Percentiles rank a stretch among this genome's conserved stretches.
Conservation (phyloP, 2,888 invertebrate genomes). For the Melanostoma mellinum region DNA sequence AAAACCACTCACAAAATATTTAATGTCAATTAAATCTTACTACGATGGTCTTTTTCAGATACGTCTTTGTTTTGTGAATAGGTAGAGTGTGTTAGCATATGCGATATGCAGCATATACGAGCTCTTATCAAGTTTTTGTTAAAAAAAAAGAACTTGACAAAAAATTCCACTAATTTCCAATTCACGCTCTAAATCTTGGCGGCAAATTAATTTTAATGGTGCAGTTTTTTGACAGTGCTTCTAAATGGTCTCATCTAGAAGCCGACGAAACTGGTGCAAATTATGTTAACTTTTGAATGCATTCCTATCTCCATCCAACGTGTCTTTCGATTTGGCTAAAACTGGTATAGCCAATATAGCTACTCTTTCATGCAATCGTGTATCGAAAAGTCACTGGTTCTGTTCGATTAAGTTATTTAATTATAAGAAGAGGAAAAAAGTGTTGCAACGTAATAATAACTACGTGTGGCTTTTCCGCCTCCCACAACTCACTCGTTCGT, state of each 20-base stretch:
- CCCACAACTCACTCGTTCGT: constrained; percentile 8
- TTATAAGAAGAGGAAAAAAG: too few relatives aligned
- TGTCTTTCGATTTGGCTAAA: too few relatives aligned
- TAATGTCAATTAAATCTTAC: constrained; percentile 23
- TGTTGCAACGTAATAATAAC: too few relatives aligned
- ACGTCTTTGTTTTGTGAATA: neutral
- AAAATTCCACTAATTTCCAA: constrained; percentile 28
- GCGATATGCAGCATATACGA: constrained; percentile 17
- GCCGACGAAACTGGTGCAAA: too few relatives aligned
- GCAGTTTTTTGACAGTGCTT: constrained; percentile 2
- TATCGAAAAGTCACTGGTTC: too few relatives aligned
- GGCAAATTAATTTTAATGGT: constrained; percentile 1
- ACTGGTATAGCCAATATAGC: too few relatives aligned
- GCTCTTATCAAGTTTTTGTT: constrained; percentile 17
- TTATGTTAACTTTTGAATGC: too few relatives aligned
- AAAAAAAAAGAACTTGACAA: neutral
- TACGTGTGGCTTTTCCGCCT: neutral
- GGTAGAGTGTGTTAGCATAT: constrained; percentile 3
- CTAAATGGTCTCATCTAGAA: constrained; percentile 17
- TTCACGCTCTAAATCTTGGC: constrained; percentile 43
- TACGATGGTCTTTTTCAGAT: constrained; percentile 19
- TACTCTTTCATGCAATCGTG: too few relatives aligned
- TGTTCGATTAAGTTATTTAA: too few relatives aligned
- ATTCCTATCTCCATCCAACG: neutral
- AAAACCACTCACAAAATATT: constrained; percentile 3